Conservation (phyloP, 2,888 invertebrate species). For the Archaeoteleia sp. region DNA sequence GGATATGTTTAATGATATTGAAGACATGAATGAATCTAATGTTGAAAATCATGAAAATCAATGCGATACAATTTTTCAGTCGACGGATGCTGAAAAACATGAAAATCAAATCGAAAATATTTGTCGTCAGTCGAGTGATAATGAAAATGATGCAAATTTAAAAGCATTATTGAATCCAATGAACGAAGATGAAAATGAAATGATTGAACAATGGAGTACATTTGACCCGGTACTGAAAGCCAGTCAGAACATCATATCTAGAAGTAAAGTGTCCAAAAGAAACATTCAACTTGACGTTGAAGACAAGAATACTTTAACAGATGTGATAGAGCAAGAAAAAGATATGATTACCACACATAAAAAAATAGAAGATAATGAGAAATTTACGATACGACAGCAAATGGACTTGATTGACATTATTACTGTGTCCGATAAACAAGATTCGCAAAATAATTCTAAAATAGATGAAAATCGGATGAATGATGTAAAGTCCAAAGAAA, state of each 20-base stretch:
- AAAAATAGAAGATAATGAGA: background rate
- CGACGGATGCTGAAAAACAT: background rate
- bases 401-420: background rate
- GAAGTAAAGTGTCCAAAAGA: no score
- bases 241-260: background rate
- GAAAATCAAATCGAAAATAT: no score
- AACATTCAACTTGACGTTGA: no score
- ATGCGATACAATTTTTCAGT: background rate
- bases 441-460: background rate
- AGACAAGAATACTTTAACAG: no score
- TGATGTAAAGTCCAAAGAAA: conserved; percentile 1
- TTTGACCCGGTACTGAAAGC: background rate
- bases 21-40: conserved; percentile 4
- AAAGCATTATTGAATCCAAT: background rate
- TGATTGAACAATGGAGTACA: background rate
- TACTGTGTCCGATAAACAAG: background rate
- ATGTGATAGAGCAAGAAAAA: no score
- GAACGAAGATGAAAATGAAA: background rate
- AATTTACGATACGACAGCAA: background rate
- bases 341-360: no score
- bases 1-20: conserved; percentile 57
- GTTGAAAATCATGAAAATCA: background rate
- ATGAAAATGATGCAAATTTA: conserved; percentile 14
- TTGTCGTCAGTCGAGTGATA: background rate
- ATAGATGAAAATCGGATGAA: background rate